A percentile compares a stretch with the other conserved stretches of the same genome.
These are phyloP conservation scores for Perognathus longimembris DNA, from an alignment of 2,113 vertebrate genomes.

Conservation along the genomic window DNA sequence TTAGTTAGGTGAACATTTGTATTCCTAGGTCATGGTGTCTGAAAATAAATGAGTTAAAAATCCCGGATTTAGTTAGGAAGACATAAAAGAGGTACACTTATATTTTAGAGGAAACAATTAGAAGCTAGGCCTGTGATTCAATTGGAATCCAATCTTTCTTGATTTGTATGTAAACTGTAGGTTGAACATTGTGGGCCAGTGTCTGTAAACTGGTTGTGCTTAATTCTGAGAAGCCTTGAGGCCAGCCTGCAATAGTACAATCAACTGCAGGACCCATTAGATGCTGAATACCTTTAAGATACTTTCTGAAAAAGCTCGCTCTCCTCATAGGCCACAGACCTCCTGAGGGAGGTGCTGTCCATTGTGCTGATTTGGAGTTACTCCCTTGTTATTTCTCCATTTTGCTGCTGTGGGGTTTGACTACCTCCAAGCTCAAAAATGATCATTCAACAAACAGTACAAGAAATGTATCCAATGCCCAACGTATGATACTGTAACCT, in stretches of 20 bases:
- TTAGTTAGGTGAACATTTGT: constrained; percentile 61
- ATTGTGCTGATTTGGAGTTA: constrained; percentile 4
- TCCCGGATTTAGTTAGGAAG: constrained; percentile 59
- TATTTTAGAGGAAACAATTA: constrained; percentile 64
- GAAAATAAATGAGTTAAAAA: constrained; percentile 67
- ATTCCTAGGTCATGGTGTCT: constrained; percentile 30
- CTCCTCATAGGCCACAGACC: background rate
- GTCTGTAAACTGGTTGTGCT: background rate
- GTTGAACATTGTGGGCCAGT: background rate
- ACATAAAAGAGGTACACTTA: constrained; percentile 21
- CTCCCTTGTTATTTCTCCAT: background rate
- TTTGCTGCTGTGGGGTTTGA: background rate
- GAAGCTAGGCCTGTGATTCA: constrained; percentile 4
- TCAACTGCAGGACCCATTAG: background rate
- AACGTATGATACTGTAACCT: too few relatives aligned
- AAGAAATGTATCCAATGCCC: too few relatives aligned
- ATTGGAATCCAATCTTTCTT: constrained; percentile 51
- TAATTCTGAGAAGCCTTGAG: constrained; percentile 19
- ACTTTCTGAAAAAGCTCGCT: background rate
- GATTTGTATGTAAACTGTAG: constrained; percentile 61
- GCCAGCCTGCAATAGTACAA: background rate
- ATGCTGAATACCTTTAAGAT: background rate
- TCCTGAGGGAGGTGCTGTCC: background rate
- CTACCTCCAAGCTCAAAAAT: background rate
- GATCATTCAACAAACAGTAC: too few relatives aligned